These are phyloP conservation scores for Heliconius melpomene DNA, from an alignment of 1,140 invertebrate species.

Conservation along the genomic window DNA sequence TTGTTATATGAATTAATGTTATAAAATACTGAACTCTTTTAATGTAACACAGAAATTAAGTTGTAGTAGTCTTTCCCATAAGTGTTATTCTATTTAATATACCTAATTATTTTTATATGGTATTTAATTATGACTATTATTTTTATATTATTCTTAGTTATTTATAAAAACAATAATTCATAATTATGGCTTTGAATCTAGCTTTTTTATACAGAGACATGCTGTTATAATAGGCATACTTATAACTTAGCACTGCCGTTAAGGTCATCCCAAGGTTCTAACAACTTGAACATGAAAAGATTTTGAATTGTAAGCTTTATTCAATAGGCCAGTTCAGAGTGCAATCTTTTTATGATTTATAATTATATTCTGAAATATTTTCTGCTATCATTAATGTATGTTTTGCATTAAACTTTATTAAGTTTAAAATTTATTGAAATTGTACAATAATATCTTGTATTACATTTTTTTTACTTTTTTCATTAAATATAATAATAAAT, in stretches of 20 bases:
- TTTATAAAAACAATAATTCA: neutral
- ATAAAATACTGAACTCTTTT: no score
- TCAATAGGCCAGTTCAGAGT: neutral
- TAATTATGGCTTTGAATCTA: neutral
- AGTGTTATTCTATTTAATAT: no score
- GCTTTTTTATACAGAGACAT: neutral
- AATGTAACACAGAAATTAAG: no score
- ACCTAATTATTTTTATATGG: no score
- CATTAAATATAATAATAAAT: no score
- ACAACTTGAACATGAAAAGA: constrained; percentile 12
- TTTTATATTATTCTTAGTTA: no score
- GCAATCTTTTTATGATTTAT: neutral
- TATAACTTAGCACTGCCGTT: neutral
- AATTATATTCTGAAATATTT: neutral
- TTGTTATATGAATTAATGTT: no score
- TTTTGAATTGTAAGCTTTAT: constrained; percentile 7
- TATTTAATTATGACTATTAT: no score
- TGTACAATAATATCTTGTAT: neutral
- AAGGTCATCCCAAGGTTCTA: constrained; percentile 4
- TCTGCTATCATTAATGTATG: neutral
- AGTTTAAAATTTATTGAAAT: neutral
- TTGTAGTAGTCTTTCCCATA: no score
- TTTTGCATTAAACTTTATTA: no score
- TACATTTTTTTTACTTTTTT: no score
- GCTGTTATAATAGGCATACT: neutral